These are phyloP conservation scores for Athalia circularis DNA, from an alignment of 2,888 invertebrate genomes.

Conservation along the genomic window DNA sequence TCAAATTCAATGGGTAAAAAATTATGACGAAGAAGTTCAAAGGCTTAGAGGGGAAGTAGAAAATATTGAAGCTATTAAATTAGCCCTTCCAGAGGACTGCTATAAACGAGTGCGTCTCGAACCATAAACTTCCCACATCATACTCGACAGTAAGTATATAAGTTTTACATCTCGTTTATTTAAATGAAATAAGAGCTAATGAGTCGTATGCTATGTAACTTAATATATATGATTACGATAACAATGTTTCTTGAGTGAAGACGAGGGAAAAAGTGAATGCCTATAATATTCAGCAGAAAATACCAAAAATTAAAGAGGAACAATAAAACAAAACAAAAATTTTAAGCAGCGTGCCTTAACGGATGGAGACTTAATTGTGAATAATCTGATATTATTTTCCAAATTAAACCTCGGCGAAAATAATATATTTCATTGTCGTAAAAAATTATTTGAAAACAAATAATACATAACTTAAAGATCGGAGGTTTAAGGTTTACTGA, in stretches of 20 bases:
- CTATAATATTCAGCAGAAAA: slow-evolving; percentile 37
- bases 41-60: slow-evolving; percentile 85
- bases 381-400: slow-evolving; percentile 24
- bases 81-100: slow-evolving; percentile 87
- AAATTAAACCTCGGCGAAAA: slow-evolving; percentile 17
- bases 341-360: slow-evolving; percentile 37
- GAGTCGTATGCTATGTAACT: slow-evolving; percentile 29
- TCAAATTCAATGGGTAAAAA: slow-evolving; percentile 83
- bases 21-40: slow-evolving; percentile 86
- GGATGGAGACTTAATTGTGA: slow-evolving; percentile 10
- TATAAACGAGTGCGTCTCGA: slow-evolving; percentile 87
- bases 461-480: not conserved
- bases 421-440: no score
- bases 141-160: slow-evolving; percentile 36
- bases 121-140: slow-evolving; percentile 73
- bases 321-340: slow-evolving; percentile 13
- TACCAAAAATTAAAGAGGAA: slow-evolving; percentile 27
- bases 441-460: not conserved
- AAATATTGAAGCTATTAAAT: slow-evolving; percentile 88
- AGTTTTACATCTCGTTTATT: slow-evolving; percentile 29
- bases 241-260: slow-evolving; percentile 42
- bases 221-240: slow-evolving; percentile 23
- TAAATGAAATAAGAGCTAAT: slow-evolving; percentile 28
- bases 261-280: slow-evolving; percentile 14
- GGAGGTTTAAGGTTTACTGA: slow-evolving; percentile 2